These are phyloP conservation scores for Salvelinus fontinalis DNA, from an alignment of 2,113 vertebrate species.

Conservation along the genomic window DNA sequence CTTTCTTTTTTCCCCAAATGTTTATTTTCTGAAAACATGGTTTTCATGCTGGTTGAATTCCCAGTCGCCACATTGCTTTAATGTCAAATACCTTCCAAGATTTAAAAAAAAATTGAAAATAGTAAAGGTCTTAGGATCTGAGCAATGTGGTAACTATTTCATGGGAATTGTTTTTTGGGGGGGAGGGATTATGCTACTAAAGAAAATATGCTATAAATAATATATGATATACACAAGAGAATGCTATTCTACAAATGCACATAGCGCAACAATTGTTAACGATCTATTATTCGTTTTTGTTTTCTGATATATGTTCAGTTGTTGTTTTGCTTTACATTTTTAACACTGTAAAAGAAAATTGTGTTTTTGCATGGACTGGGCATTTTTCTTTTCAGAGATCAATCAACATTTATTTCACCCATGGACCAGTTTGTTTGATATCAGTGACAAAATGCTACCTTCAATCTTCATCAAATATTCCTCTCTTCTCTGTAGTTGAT, in stretches of 20 bases:
- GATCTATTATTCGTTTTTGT: conserved; percentile 50
- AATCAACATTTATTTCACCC: conserved; percentile 41
- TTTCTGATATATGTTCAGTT: conserved; percentile 31
- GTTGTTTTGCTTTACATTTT: conserved; percentile 51
- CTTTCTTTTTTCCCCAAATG: conserved; percentile 42
- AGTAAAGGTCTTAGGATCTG: conserved; percentile 54
- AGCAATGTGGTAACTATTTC: conserved; percentile 61
- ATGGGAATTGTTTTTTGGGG: conserved; percentile 58
- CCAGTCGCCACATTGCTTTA: conserved; percentile 85
- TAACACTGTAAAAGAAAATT: conserved; percentile 59
- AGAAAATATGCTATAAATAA: conserved; percentile 57
- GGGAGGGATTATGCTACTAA: conserved; percentile 58
- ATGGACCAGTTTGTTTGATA: conserved; percentile 56
- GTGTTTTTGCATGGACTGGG: conserved; percentile 74
- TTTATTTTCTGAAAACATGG: conserved; percentile 70
- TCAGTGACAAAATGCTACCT: conserved; percentile 51
- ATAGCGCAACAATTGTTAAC: conserved; percentile 59
- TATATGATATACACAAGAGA: conserved; percentile 70
- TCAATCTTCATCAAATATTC: conserved; percentile 60
- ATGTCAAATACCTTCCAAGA: conserved; percentile 84
- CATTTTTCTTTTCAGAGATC: conserved; percentile 56
- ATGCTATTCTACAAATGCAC: conserved; percentile 72
- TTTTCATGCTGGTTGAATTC: conserved; percentile 77
- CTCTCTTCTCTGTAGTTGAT: conserved; percentile 59
- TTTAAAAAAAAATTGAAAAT: conserved; percentile 34